Evolutionary conservation across 2,797 vertebrate species (phyloP), one percentile per base, ranked within the genome.

Genomic region (Cynopterus sphinx): DNA sequence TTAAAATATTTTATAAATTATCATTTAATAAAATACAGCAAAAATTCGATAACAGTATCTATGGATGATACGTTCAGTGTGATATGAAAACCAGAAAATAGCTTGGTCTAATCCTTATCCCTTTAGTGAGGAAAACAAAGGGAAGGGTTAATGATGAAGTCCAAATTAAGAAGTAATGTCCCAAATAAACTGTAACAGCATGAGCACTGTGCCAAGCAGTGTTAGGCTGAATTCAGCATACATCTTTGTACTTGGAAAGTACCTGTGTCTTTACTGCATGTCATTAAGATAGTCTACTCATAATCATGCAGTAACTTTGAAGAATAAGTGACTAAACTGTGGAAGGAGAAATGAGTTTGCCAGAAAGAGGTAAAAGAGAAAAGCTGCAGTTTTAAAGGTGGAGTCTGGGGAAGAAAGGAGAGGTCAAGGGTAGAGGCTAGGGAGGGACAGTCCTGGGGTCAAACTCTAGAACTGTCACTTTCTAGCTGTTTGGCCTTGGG

Each of bases 1-100:
- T 96, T 39, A 8, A 93, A 87, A 65, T 92, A 86, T 16, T 83
- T 87, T 85, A 19, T 71, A 78, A 95, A 90, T 79, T 49, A 75
- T 63, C 78, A 81, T 65, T 61, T 59, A 87, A 83, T 39, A 6
- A 73, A 96, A 89, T 28, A 55, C 1, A 22, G 61, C 28, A 33
- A 91, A 89, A 74, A n/a, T 51, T n/a, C 74, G 33, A 28, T 51
- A 65, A 63, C 4, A 65, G 41, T 74, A 59, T 24, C 57, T 43
- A 31, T 12, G n/a, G 6, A 53, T 21, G 33, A 70, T 10, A 70
- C 21, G 33, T 39, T 53, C 68, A 51, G 1, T 39, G 49, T 33
- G 65, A 33, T 0, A 65, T 28, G 31, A 78, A 65, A 19, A 84
- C 1, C 41, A 77, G 71, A 31, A 81, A 28, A 22, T 5, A 39